Evolutionary conservation across 2,888 invertebrate genomes (phyloP), one percentile per base, ranked within the genome.

Genomic region (Mimachlamys varia): DNA sequence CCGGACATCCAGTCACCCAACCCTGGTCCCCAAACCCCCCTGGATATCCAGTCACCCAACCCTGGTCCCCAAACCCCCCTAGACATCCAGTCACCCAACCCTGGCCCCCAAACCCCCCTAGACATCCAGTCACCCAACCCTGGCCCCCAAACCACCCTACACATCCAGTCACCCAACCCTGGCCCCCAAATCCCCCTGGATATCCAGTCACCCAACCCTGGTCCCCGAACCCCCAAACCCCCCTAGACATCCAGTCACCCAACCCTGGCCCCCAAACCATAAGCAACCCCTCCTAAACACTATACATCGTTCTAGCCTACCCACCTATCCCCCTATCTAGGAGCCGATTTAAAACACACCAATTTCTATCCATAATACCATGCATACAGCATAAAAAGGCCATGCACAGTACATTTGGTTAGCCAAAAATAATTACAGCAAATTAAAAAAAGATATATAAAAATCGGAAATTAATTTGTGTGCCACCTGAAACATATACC

Each of bases 401-500:
- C 76, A 76, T 76, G 27, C 76, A 76, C 0, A 76, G 76, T 22
- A 3, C 10, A 33, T 76, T 27, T 76, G 15, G 33, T 13, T 33
- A 76, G 33, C 10, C 33, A 76, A 76, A 22, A 76, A 33, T 76
- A 17, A 27, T 76, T 0, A 10, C 27, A 76, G 27, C 27, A 33
- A n/a, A 33, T 76, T 27, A 27, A 10, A 33, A 76, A 27, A 15
- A 76, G n/a, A n/a, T n/a, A n/a, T 76, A 15, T 27, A 15, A 76
- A 7, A 33, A 62, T 10, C 27, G 0, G 27, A 12, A 27, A n/a
- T 76, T 33, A 76, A 76, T 27, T 27, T 76, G 27, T 76, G 76
- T 76, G 76, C 76, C 76, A 76, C 76, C 76, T 76, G 76, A 76
- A 62, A 33, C 76, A 27, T 1, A 33, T 76, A 27, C 76, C 76